Base-by-base conservation (phyloP, 2,113 vertebrate species). In the Bombycilla garrulus region DNA sequence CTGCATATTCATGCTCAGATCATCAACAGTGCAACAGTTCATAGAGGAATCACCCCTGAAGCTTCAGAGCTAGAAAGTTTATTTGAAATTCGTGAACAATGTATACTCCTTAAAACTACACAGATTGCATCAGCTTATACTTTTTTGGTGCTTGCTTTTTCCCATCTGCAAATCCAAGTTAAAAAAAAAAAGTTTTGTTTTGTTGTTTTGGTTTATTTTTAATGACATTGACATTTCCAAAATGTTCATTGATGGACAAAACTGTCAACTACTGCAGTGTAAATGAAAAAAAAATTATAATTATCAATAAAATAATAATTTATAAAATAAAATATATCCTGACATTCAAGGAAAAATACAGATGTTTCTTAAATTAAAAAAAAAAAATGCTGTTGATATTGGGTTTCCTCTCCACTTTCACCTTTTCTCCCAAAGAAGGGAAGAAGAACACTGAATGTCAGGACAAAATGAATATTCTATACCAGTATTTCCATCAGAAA, bases 71-170 rank as follows among this genome's bases (percentile, higher is more conserved):
- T 64, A 60, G 53, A 81, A 88, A 53, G 40, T 77, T 85, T 9
- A 13, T 71, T 85, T 53, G 53, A 88, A 90, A 90, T 42, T 77
- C 1, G 9, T 47, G 31, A 76, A 29, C 17, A 45, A 42, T 69
- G 81, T 73, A 23, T 61, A 50, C 19, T 72, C 17, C 54, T 73
- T 58, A 77, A 65, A 88, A 82, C 36, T 7, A 44, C 26, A 6
- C 15, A 44, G 50, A 24, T 8, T 80, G 36, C 9, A 5, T 53
- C 0, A 0, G 15, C 2, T 64, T 64, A 38, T 25, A 60, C 24
- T 56, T 56, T 38, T 64, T 67, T 87, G 31, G 5, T 78, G 42
- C 22, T 77, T 72, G 42, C 33, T 58, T 84, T 70, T 81, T 28
- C 16, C 44, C 38, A 35, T 42, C 47, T 28, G 22, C 51, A 64